Percentiles rank a stretch among this genome's conserved stretches.
phyloP scores from a whole-genome alignment of 2,888 invertebrate species.

The Thymelicus acteon region DNA sequence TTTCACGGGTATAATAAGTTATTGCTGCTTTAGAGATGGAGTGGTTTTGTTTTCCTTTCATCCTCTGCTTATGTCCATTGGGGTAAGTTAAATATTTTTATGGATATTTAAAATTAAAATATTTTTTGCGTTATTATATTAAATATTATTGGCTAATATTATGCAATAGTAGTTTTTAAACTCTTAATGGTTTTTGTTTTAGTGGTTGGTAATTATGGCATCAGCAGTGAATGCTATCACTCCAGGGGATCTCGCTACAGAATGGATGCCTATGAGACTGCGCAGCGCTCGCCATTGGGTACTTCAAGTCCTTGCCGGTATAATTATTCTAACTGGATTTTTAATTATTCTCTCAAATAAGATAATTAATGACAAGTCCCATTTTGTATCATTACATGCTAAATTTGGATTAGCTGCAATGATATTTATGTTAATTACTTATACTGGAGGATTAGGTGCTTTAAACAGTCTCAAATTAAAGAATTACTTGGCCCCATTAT shows the following conservation, averaged over 20 bases:
- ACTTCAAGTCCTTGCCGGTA: slow-evolving; percentile 65
- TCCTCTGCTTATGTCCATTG: slow-evolving; percentile 75
- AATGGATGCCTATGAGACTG: slow-evolving; percentile 80
- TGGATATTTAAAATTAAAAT: no score
- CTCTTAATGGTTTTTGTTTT: slow-evolving; percentile 44
- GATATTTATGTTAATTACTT: slow-evolving; percentile 69
- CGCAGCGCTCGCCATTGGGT: slow-evolving; percentile 81
- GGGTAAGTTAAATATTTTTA: slow-evolving; percentile 57
- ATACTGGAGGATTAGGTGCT: slow-evolving; percentile 74
- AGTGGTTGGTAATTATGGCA: slow-evolving; percentile 80
- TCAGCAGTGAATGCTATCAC: slow-evolving; percentile 78
- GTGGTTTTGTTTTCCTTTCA: slow-evolving; percentile 75
- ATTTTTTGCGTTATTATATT: no score
- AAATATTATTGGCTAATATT: no score
- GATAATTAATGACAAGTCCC: slow-evolving; percentile 61
- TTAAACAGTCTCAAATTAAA: slow-evolving; percentile 77
- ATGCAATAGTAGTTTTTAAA: no score
- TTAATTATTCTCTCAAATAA: slow-evolving; percentile 74
- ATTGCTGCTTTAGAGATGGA: slow-evolving; percentile 68
- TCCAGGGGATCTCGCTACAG: slow-evolving; percentile 79
- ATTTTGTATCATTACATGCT: slow-evolving; percentile 71
- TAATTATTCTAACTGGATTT: slow-evolving; percentile 65
- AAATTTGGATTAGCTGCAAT: slow-evolving; percentile 76
- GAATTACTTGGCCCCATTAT: slow-evolving; percentile 73
- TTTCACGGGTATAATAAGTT: slow-evolving; percentile 65